Base-by-base conservation (phyloP, 2,797 vertebrate species). In the Gallinago solitaria region DNA sequence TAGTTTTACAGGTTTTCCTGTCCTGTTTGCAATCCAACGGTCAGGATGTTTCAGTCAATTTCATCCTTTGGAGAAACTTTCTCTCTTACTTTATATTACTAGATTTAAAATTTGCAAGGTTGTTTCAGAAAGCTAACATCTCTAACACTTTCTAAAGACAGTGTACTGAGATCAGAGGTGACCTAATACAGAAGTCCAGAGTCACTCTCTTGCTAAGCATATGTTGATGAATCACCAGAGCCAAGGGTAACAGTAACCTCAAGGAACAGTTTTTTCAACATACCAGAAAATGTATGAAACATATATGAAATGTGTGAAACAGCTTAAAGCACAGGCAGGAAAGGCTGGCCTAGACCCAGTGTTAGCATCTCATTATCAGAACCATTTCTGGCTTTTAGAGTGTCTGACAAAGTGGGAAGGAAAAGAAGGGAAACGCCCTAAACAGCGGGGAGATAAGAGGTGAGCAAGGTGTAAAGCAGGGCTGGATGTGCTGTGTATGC, bases 31-130 rank as follows among this genome's bases (percentile, higher is more conserved):
- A 5, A 53, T 30, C 18, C 47, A 51, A 65, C 13, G n/a, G 25
- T 45, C 20, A 32, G 11, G 14, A 45, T 68, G 7, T 57, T 67
- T 84, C 39, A 35, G 20, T 41, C 18, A 73, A 37, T 60, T 9
- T 78, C 39, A 87, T 67, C 37, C 73, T 87, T 64, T 50, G 6
- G 70, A 90, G 82, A 43, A 84, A 48, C 6, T 86, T 95, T 83
- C 56, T 93, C 79, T 89, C 30, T 69, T 51, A 11, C 12, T 89
- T 91, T 68, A 3, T 61, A 43, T 77, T 67, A 65, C 5, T 73
- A 91, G 87, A 77, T 80, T 21, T 73, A 89, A 68, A 33, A 41
- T 96, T 96, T 74, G 59, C 32, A 57, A 87, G 90, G 86, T 63
- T 1, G 6, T 87, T 96, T 94, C 68, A 64, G 77, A 74, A 56